Conservation (phyloP, 2,113 vertebrate species). For the Sorex araneus region DNA sequence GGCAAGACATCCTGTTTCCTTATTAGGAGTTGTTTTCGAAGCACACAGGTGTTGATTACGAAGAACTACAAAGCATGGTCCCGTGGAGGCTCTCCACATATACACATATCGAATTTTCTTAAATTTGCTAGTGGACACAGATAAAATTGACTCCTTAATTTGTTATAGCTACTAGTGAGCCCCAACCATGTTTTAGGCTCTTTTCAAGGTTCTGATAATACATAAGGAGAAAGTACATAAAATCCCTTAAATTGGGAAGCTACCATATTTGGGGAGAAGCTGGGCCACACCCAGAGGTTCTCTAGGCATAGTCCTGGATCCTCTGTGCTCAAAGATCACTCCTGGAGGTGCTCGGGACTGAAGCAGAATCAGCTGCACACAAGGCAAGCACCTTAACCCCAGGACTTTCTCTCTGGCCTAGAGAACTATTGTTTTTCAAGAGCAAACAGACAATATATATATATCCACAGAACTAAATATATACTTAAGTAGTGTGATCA, state of each 20-base stretch:
- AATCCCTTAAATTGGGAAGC: neutral
- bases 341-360: too few relatives aligned
- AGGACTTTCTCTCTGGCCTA: too few relatives aligned
- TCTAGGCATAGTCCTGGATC: too few relatives aligned
- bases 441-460: neutral
- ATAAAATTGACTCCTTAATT: constrained; percentile 20
- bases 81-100: too few relatives aligned
- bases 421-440: neutral
- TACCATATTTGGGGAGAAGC: neutral
- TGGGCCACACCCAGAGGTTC: too few relatives aligned
- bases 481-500: neutral
- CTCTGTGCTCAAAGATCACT: too few relatives aligned
- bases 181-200: neutral
- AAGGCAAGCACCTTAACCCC: too few relatives aligned
- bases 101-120: neutral
- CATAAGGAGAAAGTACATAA: neutral
- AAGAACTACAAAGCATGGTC: too few relatives aligned
- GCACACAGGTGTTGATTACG: too few relatives aligned
- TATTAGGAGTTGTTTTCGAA: too few relatives aligned
- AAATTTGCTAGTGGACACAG: neutral
- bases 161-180: neutral
- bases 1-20: too few relatives aligned
- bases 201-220: neutral
- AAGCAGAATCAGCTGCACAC: too few relatives aligned
- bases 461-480: neutral